Evolutionary conservation across 1,140 invertebrate genomes (phyloP), one percentile per base, ranked within the genome.

Genomic region (Trichogramma pretiosum): DNA sequence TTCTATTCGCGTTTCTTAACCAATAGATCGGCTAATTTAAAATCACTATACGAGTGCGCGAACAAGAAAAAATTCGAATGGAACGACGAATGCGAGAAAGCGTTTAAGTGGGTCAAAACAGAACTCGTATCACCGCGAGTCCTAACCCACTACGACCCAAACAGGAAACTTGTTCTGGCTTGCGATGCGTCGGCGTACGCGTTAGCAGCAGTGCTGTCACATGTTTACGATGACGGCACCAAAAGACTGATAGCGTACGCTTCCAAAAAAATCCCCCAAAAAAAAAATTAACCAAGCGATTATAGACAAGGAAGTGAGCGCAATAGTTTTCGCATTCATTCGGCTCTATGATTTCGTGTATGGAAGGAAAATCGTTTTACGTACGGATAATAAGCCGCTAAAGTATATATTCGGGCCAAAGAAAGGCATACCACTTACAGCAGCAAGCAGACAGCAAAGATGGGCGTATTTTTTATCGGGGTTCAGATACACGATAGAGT

Each of bases 281-380:
- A 45, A 45, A 23, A 36, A 50, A 16, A 4, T 30, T 1, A 46
- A 38, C 11, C 10, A 36, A 11, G 35, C 34, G 1, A 37, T 44
- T 2, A 44, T 39, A 7, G 34, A 50, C 14, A 39, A 50, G 21
- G 35, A 50, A 11, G 40, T 19, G 3, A 19, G 22, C 1, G 48
- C 39, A 3, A 49, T 36, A n/a, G 23, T 43, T 5, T 62, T 56
- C 40, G 59, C 50, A 5, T 36, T 43, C 17, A 36, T 30, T 13
- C 40, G 34, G 23, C 75, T 73, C 47, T 60, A 71, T 30, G 46
- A 64, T 18, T 76, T 65, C 51, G 24, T 76, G 1, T 66, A 56
- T 48, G 72, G 74, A n/a, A 41, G 62, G 13, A 34, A 57, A 45
- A 70, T 73, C 55, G 56, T 46, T 16, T 34, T 68, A 3, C 33